These are phyloP conservation scores for Crioceris asparagi DNA, from an alignment of 2,888 invertebrate species.

Conservation along the genomic window DNA sequence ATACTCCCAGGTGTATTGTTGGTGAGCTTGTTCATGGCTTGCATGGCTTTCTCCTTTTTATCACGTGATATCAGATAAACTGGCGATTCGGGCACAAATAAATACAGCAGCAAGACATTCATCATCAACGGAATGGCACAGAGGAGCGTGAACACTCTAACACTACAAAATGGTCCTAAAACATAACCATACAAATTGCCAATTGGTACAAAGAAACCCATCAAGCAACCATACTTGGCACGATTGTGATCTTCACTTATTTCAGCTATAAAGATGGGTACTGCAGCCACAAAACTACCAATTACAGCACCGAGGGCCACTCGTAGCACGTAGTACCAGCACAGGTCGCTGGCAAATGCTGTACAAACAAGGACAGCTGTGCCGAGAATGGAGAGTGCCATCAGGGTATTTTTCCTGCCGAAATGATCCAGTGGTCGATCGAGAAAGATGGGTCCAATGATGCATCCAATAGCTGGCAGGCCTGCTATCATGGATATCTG, in stretches of 20 bases:
- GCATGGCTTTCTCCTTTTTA: neutral
- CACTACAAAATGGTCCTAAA: neutral
- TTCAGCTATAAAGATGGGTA: neutral
- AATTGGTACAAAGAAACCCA: neutral
- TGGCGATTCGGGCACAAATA: conserved; percentile 4
- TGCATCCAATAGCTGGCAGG: neutral
- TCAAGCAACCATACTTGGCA: neutral
- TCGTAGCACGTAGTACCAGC: neutral
- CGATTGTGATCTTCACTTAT: neutral
- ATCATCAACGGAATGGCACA: neutral
- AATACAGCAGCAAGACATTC: neutral
- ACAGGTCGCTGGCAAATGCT: neutral
- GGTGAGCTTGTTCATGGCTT: neutral
- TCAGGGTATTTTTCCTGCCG: neutral
- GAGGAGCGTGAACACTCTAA: neutral
- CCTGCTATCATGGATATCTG: neutral
- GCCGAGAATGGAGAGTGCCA: neutral
- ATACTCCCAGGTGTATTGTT: neutral
- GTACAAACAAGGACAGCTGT: neutral
- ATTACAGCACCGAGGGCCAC: neutral
- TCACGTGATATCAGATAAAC: conserved; percentile 2
- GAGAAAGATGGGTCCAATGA: too few species aligned
- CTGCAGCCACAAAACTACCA: neutral
- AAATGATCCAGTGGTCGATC: too few species aligned
- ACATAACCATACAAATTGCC: neutral